Base-by-base conservation (phyloP, 2,113 vertebrate species). In the Mesocricetus auratus region DNA sequence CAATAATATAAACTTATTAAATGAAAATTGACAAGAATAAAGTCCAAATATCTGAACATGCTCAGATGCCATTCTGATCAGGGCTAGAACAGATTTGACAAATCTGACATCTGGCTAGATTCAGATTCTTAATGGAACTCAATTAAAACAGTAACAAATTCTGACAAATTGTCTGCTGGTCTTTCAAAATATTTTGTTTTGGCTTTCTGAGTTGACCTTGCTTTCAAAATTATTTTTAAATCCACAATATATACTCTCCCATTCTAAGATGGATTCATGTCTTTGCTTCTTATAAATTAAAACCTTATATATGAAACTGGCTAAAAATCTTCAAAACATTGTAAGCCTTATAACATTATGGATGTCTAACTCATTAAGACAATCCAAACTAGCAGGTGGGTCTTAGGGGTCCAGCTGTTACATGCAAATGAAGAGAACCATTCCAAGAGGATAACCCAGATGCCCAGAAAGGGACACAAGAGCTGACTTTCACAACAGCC, bases 11-110 rank as follows among this genome's bases (percentile, higher is more conserved):
- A 7, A 89, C 71, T 88, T 86, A 68, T 88, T 86, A 64, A 29
- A 86, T 92, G 24, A 39, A 96, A 66, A 94, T 17, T 93, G 36
- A 86, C 7, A 96, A 95, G 96, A 89, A 19, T 33, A 86, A 77
- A 94, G 66, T 50, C 10, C 90, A 74, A 29, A 22, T 42, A 79
- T 77, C 10, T 47, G 3, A 85, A 29, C 42, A 8, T 58, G 62
- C 17, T 71, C 83, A 93, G 75, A 90, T 60, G 17, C 22, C 86
- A n/a, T 89, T 82, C 31, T 96, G 11, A 47, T 77, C 86, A 85
- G 42, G 31, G 29, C 68, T 82, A 91, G 36, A 96, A 69, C 16
- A 26, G 75, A 90, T 50, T 2, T 71, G 82, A 73, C 19, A 88
- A 73, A 89, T 78, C 75, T 11, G 45, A 71, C 39, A 69, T 13